Evolutionary conservation across 1,140 invertebrate genomes (phyloP).

Genomic region (Cydia fagiglandana): DNA sequence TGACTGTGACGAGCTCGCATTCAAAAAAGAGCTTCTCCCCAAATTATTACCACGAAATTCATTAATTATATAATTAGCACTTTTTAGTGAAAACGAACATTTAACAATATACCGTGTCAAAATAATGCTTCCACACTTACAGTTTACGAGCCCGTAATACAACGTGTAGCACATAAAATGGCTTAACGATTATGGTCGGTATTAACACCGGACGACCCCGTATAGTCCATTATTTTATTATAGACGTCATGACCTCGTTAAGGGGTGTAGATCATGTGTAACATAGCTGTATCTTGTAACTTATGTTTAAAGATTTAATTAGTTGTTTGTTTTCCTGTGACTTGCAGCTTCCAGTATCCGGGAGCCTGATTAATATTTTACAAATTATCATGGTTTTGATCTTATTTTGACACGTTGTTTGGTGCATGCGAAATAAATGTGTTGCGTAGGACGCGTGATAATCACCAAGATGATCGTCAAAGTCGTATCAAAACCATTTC

Average conservation of each 20-base stretch:
- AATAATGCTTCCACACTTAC: conserved; percentile 26
- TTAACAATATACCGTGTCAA: conserved; percentile 17
- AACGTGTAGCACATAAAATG: conserved; percentile 27
- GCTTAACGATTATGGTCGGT: conserved; percentile 20
- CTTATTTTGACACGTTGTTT: too few relatives aligned
- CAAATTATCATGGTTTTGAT: too few relatives aligned
- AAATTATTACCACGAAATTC: too few relatives aligned
- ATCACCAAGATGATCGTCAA: too few relatives aligned
- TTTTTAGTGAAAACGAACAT: conserved; percentile 37
- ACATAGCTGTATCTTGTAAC: conserved; percentile 5
- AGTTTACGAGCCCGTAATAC: conserved; percentile 26
- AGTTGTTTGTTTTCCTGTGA: background rate
- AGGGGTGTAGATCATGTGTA: background rate
- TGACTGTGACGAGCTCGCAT: too few relatives aligned
- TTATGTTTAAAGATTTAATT: conserved; percentile 3
- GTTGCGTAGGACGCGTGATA: too few relatives aligned
- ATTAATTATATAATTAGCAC: too few relatives aligned
- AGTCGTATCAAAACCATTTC: too few relatives aligned
- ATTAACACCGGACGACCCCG: conserved; percentile 13
- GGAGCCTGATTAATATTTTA: too few relatives aligned
- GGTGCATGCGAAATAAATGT: too few relatives aligned
- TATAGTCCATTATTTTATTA: conserved; percentile 29
- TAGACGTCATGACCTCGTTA: conserved; percentile 16
- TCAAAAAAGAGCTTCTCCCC: too few relatives aligned
- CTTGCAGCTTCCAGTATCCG: too few relatives aligned